Evolutionary conservation across 23 tunicate species (phyloP), one percentile per base, ranked within the genome.

Genomic region (Aplidium turbinatum): DNA sequence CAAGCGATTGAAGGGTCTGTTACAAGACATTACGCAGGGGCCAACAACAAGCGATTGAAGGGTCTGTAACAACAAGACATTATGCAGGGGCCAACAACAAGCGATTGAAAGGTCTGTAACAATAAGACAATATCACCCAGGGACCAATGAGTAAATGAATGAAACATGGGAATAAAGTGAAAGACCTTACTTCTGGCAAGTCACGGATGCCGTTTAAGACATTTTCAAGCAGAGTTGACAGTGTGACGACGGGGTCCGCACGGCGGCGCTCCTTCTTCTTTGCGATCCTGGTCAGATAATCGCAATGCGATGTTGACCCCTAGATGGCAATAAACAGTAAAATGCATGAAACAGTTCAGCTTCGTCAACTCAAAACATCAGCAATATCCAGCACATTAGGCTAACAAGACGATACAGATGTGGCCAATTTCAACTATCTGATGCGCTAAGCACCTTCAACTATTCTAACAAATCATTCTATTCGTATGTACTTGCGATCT

Each of bases 241-340:
- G 51, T 11, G 99, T 78, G 9, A 94, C 99, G 23, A 75, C 76
- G 0, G 99, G 99, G 62, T 94, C 99, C 18, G 95, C 95, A 50
- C 99, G 33, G 31, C 69, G 77, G 65, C 99, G 42, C 33, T 94
- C 99, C 24, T 87, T 87, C 82, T 94, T 94, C 77, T 94, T 82
- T 33, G 89, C 82, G 35, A 84, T 94, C 16, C 99, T 73, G 27
- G 90, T 91, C 83, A 91, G 61, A 46, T 91, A 91, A 47, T 91
- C 97, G 32, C 86, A 84, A 54, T 82, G 89, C 7, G 74, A 76
- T 25, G 63, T 81, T 20, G 89, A 82, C 28, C 89, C 78, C 82
- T 73, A 57, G 23, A 9, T 42, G 13, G 50, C 16, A 42, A 9
- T 42, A 16, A 42, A 11, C 11, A 9, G 11, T 42, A 42, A 16